Base-by-base conservation (phyloP, 2,888 invertebrate species). In the Heterodera filipjevi region DNA sequence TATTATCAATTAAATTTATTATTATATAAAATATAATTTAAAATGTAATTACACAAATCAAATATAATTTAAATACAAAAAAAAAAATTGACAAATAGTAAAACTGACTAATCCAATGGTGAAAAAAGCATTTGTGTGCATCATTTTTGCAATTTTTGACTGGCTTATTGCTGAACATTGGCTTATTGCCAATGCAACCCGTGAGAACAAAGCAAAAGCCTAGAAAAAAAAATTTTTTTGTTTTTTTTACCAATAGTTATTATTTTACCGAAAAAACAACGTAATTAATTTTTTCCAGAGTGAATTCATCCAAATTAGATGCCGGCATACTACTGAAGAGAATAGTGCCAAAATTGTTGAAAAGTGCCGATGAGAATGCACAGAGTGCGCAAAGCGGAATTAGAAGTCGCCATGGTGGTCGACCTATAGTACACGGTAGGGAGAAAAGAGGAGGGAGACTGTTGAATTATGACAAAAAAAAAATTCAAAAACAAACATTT, bases 121-220 rank as follows among this genome's bases (percentile, higher is more conserved):
- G 30, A 75, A 66, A 33, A 75, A 33, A 22, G 59, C 46, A 44
- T 75, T 75, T 64, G 66, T 30, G 46, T 49, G 59, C n/a, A 75
- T n/a, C 2, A 64, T 35, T 35, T 27, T 35, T 39, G 64, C 53
- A 73, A 27, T 2, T 35, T 30, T 59, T n/a, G 59, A 59, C 27
- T n/a, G 59, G 10, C 19, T 59, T 27, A 27, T 3, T 0, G 59
- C 27, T n/a, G 59, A 59, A 59, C 64, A 3, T 49, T 44, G 27
- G 35, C 35, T 14, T 27, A 73, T n/a, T 46, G 49, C n/a, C n/a
- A 73, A 44, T 35, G 27, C 59, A 35, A 49, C 12, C 14, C 39
- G n/a, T 44, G 33, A 12, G 39, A 46, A 73, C n/a, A 73, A 14
- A 27, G 73, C 49, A 22, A 14, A 73, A n/a, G 64, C 59, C 73